A percentile compares a stretch with the other conserved stretches of the same genome.
phyloP scores from a whole-genome alignment of 2,888 invertebrate species.

The Sphecodes monilicornis region DNA sequence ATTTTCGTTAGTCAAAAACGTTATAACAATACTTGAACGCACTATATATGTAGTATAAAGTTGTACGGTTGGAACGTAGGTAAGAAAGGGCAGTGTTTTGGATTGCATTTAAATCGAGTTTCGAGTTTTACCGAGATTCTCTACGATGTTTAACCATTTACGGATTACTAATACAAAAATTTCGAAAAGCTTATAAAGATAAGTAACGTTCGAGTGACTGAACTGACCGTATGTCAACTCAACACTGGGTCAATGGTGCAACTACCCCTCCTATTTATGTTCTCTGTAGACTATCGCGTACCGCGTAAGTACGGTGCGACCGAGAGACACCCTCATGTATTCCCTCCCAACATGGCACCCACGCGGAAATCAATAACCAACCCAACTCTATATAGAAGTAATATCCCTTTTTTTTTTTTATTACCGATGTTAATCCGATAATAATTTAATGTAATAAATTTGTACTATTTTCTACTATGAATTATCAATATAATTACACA shows the following conservation, averaged over 20 bases:
- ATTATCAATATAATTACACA: not conserved
- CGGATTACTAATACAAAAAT: conserved; percentile 61
- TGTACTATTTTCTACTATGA: not conserved
- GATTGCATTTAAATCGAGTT: conserved; percentile 61
- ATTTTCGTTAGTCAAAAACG: conserved; percentile 32
- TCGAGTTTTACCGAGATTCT: conserved; percentile 41
- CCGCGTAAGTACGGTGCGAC: conserved; percentile 65
- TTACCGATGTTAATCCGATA: not conserved
- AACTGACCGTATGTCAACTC: conserved; percentile 79
- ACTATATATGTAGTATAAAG: conserved; percentile 49
- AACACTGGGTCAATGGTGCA: conserved; percentile 84
- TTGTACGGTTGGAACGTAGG: conserved; percentile 53
- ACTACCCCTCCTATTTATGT: conserved; percentile 83
- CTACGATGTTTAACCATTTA: conserved; percentile 55
- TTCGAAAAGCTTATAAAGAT: conserved; percentile 44
- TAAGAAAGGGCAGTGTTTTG: conserved; percentile 79
- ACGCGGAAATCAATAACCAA: conserved; percentile 82
- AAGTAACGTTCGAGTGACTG: conserved; percentile 71
- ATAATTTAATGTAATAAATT: not conserved
- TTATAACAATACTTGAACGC: conserved; percentile 26
- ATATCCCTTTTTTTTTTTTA: conserved; percentile 46
- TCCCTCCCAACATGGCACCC: conserved; percentile 76
- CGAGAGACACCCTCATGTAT: conserved; percentile 78
- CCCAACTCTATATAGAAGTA: conserved; percentile 64
- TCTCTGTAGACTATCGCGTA: conserved; percentile 74